Percentiles rank a stretch among this genome's conserved stretches.
Evolutionary conservation across 2,797 vertebrate species (phyloP).

Genomic region (Tauraco hartlaubi): DNA sequence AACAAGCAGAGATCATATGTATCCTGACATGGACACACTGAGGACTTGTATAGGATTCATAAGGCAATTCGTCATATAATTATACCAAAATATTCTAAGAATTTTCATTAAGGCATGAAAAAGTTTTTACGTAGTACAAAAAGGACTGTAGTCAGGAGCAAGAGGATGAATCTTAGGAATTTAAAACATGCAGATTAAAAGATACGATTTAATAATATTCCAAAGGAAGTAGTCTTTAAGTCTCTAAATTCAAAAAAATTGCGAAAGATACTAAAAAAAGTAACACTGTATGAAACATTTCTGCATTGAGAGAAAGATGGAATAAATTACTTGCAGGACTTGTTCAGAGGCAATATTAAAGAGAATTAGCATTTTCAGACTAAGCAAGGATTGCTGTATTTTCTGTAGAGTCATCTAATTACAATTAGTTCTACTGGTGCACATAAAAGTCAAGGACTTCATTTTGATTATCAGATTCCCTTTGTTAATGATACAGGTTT

Average conservation of each 20-base stretch:
- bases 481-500: not conserved
- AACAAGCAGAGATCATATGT: not conserved
- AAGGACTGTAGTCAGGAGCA: not conserved
- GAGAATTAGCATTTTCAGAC: not conserved
- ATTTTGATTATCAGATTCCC: not conserved
- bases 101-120: not conserved
- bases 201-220: not conserved
- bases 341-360: not conserved
- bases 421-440: not conserved
- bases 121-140: not conserved
- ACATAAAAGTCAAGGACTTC: slow-evolving; percentile 1
- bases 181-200: not conserved
- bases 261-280: not conserved
- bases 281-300: not conserved
- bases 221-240: not conserved
- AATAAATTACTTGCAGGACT: not conserved
- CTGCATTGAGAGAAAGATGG: not conserved
- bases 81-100: not conserved
- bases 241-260: not conserved
- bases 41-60: not conserved
- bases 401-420: not conserved
- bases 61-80: not conserved
- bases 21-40: not conserved
- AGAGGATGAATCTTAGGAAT: not conserved
- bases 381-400: not conserved